Evolutionary conservation across 2,113 vertebrate genomes (phyloP), one percentile per base, ranked within the genome.

Genomic region (Erythrocercus mccallii): DNA sequence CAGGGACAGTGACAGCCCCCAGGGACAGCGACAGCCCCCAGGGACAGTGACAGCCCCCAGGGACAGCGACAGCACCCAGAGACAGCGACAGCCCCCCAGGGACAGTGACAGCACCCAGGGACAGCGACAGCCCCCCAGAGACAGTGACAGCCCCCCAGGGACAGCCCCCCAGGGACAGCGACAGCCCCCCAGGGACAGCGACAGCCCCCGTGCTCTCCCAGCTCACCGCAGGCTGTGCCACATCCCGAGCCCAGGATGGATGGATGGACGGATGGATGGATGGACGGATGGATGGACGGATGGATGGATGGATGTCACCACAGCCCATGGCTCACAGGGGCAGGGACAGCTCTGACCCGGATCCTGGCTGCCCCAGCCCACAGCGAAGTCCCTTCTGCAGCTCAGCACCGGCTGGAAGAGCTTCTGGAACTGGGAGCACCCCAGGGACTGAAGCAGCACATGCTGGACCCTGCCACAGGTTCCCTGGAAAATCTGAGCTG

Each of bases 381-480:
- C 58, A 35, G 89, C 31, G 9, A 3, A 5, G 38, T 2, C 33
- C 37, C 11, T 50, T 40, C 13, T 9, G 2, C 71, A 47, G 80
- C 80, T 38, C 80, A 45, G 80, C 66, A 54, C 6, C 21, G 14
- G 44, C 53, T 19, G 50, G 35, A 28, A 0, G 5, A 87, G 73
- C 90, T 85, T n/a, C 94, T 70, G 28, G 54, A 70, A 3, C 51
- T 10, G 58, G 70, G 81, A 35, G 14, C 22, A 8, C 93, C 42
- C 4, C 38, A n/a, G 90, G 86, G 91, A 20, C 10, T 13, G 68
- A 38, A 93, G 90, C 96, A 96, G 95, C 92, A 78, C 89, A 15
- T 92, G 97, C 61, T 71, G 35, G 22, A 33, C 84, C 58, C 64
- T 51, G 60, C 27, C 81, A 42, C 24, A 9, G 69, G 20, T 42